Evolutionary conservation across 2,888 invertebrate species (phyloP).

Genomic region (Phalangium opilio): DNA sequence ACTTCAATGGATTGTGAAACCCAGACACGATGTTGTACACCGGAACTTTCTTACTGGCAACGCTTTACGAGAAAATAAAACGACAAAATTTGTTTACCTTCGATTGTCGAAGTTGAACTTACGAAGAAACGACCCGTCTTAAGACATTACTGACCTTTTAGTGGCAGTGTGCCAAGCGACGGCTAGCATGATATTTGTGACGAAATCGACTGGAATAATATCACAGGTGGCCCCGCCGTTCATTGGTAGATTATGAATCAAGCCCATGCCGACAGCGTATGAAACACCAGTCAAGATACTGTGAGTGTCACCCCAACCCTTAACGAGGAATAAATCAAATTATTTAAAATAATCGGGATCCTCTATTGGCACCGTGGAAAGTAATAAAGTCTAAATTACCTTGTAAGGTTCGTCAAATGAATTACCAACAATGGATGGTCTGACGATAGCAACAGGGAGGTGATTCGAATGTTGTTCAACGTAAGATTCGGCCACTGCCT

Average conservation of each 20-base stretch:
- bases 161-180: constrained; percentile 25
- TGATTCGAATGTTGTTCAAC: constrained; percentile 30
- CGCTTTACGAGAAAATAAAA: constrained; percentile 28
- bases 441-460: constrained; percentile 35
- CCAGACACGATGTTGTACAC: constrained; percentile 89
- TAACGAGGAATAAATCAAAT: constrained; percentile 20
- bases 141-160: too few relatives aligned
- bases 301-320: constrained; percentile 32
- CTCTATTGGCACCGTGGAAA: too few relatives aligned
- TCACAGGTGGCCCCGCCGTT: constrained; percentile 17
- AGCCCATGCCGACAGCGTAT: too few relatives aligned
- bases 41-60: constrained; percentile 16
- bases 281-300: constrained; percentile 28
- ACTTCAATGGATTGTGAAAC: constrained; percentile 62
- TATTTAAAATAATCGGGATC: too few relatives aligned
- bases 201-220: constrained; percentile 31
- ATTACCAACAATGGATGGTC: constrained; percentile 39
- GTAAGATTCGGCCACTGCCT: constrained; percentile 36
- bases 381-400: too few relatives aligned
- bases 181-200: constrained; percentile 30
- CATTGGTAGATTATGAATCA: too few relatives aligned
- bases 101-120: too few relatives aligned
- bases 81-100: constrained; percentile 26
- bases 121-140: too few relatives aligned
- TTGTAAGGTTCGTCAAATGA: constrained; percentile 20